Base-by-base conservation (phyloP, 2,113 vertebrate genomes). In the Ellobius talpinus region DNA sequence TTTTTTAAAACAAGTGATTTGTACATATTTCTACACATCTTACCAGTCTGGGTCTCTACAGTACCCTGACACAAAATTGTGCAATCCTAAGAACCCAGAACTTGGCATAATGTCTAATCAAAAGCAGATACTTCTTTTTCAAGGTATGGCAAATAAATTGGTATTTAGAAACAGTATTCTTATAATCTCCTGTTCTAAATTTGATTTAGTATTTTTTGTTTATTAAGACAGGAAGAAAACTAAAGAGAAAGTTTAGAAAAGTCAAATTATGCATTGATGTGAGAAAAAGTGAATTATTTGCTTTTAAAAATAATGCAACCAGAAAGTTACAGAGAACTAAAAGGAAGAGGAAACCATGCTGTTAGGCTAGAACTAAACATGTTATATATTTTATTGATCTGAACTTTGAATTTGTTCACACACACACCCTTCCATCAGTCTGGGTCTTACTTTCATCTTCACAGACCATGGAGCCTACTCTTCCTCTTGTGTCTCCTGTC, bases 251-350 rank as follows among this genome's bases (percentile, higher is more conserved):
- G 50, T 72, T 72, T n/a, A 29, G 86, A 31, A n/a, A 52, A 52
- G 8, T n/a, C 31, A n/a, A 21, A 47, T 50, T 68, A 36, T 70
- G 39, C 10, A 61, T 16, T 66, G 3, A 13, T 61, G 5, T 76
- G 47, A 66, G 17, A 72, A 91, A 93, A 91, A 65, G 33, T 72
- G 31, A 90, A 89, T 81, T 45, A 31, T 19, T 82, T 87, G 36
- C 36, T 87, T 93, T 66, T 88, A 31, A 66, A 90, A 88, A 81
- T 68, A 91, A 26, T 79, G 3, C 58, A 88, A 50, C 42, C n/a
- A 87, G n/a, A 74, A 92, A 79, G 3, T 93, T 77, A 66, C n/a
- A 52, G 73, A 52, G 78, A 93, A 63, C 50, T 90, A 72, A 91
- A 72, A 87, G 8, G 86, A 90, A 5, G 87, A 93, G 19, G 33